These are phyloP conservation scores for Yponomeuta plumbellus DNA, from an alignment of 2,888 invertebrate genomes.

Conservation along the genomic window DNA sequence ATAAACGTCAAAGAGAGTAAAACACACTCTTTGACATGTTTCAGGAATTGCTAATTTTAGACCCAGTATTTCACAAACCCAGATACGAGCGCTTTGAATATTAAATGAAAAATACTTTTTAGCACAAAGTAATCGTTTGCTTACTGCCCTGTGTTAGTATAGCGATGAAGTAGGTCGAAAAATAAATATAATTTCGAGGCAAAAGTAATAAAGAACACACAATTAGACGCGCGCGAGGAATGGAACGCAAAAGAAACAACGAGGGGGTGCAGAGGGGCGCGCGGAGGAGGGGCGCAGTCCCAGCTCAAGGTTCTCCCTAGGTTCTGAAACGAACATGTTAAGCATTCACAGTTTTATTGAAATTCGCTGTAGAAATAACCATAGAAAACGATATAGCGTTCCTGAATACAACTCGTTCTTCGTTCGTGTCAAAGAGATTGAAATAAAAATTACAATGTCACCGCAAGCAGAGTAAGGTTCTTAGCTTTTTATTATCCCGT, in stretches of 20 bases:
- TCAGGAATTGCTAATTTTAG: too few species aligned
- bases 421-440: not conserved
- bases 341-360: not conserved
- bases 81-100: not conserved
- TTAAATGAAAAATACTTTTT: not conserved
- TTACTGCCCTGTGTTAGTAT: not conserved
- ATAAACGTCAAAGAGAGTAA: too few species aligned
- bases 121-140: not conserved
- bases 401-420: not conserved
- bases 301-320: not conserved
- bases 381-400: not conserved
- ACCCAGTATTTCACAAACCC: not conserved
- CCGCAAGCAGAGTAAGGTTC: too few species aligned
- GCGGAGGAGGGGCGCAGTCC: not conserved
- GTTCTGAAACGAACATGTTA: not conserved
- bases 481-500: too few species aligned
- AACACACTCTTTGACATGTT: too few species aligned
- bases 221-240: slow-evolving; percentile 17
- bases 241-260: slow-evolving; percentile 12
- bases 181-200: slow-evolving; percentile 14
- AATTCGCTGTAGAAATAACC: not conserved
- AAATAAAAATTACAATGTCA: too few species aligned
- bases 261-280: not conserved
- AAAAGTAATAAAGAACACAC: slow-evolving; percentile 25
- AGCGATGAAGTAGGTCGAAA: not conserved